phyloP scores from a whole-genome alignment of 2,113 vertebrate genomes.

The Thalassoma bifasciatum region DNA sequence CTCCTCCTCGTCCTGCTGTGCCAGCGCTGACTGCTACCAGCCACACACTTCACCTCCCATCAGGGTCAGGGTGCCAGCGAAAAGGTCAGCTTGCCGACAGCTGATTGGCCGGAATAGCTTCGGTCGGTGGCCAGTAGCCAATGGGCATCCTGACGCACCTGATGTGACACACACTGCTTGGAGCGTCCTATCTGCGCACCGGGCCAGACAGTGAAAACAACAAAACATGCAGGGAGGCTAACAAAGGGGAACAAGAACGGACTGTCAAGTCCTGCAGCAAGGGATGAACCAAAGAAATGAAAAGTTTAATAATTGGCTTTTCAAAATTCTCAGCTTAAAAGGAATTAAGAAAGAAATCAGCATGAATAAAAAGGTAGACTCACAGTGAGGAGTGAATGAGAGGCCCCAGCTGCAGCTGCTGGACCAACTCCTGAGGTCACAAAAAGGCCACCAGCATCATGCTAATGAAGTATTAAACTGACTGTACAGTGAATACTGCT shows the following conservation, averaged over 20 bases:
- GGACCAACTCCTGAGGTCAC: slow-evolving; percentile 53
- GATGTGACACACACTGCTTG: slow-evolving; percentile 77
- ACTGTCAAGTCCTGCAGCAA: slow-evolving; percentile 52
- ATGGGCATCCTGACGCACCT: slow-evolving; percentile 80
- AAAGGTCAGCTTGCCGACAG: slow-evolving; percentile 80
- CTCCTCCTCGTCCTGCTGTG: slow-evolving; percentile 66
- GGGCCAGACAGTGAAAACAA: slow-evolving; percentile 64
- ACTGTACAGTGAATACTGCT: slow-evolving; percentile 23
- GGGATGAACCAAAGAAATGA: slow-evolving; percentile 23
- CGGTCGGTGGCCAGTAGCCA: slow-evolving; percentile 70
- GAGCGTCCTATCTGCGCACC: slow-evolving; percentile 58
- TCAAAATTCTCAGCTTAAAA: slow-evolving; percentile 36
- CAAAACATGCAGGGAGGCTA: slow-evolving; percentile 42
- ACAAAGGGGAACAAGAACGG: slow-evolving; percentile 59
- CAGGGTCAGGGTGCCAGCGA: slow-evolving; percentile 75
- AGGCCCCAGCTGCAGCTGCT: slow-evolving; percentile 49
- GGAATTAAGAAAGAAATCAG: slow-evolving; percentile 19
- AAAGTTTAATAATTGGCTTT: slow-evolving; percentile 43
- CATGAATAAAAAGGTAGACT: slow-evolving; percentile 23
- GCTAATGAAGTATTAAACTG: slow-evolving; percentile 58
- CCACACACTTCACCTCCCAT: slow-evolving; percentile 81
- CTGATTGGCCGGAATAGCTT: slow-evolving; percentile 72
- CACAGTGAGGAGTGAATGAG: slow-evolving; percentile 29
- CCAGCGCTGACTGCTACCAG: slow-evolving; percentile 82
- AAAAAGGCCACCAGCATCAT: slow-evolving; percentile 55